These are phyloP conservation scores for Antechinus flavipes DNA, from an alignment of 2,113 vertebrate species.

Conservation along the genomic window DNA sequence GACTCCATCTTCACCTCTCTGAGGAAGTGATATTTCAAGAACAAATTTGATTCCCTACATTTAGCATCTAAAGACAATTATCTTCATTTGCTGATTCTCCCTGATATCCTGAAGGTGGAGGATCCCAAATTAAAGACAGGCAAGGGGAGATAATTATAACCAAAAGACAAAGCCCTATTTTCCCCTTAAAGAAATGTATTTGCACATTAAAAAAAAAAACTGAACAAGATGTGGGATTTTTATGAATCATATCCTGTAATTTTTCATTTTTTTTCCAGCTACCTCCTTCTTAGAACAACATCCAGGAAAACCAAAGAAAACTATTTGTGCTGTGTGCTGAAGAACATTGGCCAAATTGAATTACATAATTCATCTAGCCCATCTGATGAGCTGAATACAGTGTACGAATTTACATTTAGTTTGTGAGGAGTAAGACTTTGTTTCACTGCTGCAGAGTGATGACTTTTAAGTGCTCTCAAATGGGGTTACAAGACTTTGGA, in stretches of 20 bases:
- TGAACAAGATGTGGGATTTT: constrained; percentile 82
- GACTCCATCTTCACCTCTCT: constrained; percentile 67
- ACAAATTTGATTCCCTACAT: constrained; percentile 68
- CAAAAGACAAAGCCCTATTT: constrained; percentile 82
- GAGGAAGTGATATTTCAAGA: constrained; percentile 65
- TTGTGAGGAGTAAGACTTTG: constrained; percentile 76
- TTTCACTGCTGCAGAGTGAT: constrained; percentile 55
- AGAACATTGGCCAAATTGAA: constrained; percentile 79
- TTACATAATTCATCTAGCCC: constrained; percentile 75
- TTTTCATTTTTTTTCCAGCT: constrained; percentile 81
- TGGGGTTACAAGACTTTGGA: constrained; percentile 1
- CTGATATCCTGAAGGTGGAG: constrained; percentile 47
- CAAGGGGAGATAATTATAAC: constrained; percentile 69
- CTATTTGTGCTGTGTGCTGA: constrained; percentile 74
- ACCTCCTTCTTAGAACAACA: constrained; percentile 77
- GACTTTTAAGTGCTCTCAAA: constrained; percentile 62
- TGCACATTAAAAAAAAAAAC: constrained; percentile 76
- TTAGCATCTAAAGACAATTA: constrained; percentile 69
- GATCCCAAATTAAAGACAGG: constrained; percentile 51
- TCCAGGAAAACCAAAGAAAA: constrained; percentile 82
- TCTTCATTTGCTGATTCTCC: constrained; percentile 73
- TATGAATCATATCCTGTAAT: constrained; percentile 88
- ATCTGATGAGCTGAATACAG: constrained; percentile 69
- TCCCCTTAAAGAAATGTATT: constrained; percentile 81
- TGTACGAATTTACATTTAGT: constrained; percentile 74